Evolutionary conservation across 2,797 vertebrate species (phyloP), one percentile per base, ranked within the genome.

Genomic region (Neosalanx taihuensis): DNA sequence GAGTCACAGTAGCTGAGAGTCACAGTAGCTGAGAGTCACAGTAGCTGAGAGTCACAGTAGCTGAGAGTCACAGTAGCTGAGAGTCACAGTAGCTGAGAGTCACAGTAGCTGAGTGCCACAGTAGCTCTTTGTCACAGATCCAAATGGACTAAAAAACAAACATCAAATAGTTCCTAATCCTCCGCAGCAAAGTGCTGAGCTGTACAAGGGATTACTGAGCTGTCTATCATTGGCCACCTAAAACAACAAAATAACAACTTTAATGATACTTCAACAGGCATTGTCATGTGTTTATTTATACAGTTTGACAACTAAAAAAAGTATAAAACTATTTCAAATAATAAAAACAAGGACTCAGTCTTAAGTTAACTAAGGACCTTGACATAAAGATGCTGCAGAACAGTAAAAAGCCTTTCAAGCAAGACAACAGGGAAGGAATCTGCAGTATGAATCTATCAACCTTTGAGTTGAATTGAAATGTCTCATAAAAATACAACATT

Each of bases 111-210:
- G 76, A 80, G 77, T 76, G 76, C 41, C 66, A 72, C 74, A n/a
- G 63, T 65, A 20, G 41, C 57, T 69, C 69, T 80, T 71, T 85
- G 82, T 84, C 77, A 71, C 64, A 0, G 69, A 69, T 79, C 64
- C 77, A 82, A 78, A 74, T 74, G 78, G 74, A 82, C 72, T 62
- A 78, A 85, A 83, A 81, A 77, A 81, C 79, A 86, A 84, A 84
- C 82, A 84, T 84, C 73, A 84, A 79, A 84, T 79, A 81, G 69
- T 61, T 72, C 53, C 29, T 73, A 78, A 81, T 81, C 75, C 71
- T 73, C 68, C 66, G 75, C 35, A 37, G 75, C 66, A 69, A 71
- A 51, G 71, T 78, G 80, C 23, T 67, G 70, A 76, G 76, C 78
- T 7, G n/a, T 75, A 72, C 67, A 59, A 51, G 69, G 64, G 33